Conservation (phyloP, 1,140 invertebrate genomes). For the Hesperophylax magnus region DNA sequence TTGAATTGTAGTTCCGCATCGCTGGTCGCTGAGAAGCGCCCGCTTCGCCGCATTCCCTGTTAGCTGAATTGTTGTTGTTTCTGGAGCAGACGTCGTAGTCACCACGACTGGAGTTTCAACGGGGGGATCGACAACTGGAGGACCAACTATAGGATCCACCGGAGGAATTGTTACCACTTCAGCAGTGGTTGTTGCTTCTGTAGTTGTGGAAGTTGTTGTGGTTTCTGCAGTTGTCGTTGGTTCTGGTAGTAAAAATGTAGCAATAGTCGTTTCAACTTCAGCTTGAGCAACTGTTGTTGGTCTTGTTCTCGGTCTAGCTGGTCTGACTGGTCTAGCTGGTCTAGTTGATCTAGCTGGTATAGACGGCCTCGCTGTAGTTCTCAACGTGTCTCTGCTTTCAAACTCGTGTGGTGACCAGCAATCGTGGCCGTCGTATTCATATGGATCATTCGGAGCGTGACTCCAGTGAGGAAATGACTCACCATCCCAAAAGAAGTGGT, state of each 20-base stretch:
- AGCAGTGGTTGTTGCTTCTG: neutral
- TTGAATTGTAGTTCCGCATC: constrained; percentile 66
- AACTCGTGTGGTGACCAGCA: constrained; percentile 10
- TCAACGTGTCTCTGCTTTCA: neutral
- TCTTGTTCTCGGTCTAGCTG: neutral
- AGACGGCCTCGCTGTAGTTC: neutral
- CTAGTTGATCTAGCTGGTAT: neutral
- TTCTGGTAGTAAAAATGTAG: neutral
- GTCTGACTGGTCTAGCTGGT: neutral
- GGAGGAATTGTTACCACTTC: neutral
- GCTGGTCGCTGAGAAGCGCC: constrained; percentile 39
- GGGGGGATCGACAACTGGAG: neutral
- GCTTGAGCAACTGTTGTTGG: neutral
- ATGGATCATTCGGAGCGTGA: constrained; percentile 23
- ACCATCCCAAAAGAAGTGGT: constrained; percentile 52
- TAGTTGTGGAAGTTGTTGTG: constrained; percentile 4
- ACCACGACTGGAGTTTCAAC: neutral
- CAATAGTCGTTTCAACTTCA: neutral
- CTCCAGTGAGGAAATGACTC: constrained; percentile 53
- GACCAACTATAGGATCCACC: neutral
- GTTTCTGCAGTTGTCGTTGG: constrained; percentile 1
- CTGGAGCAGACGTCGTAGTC: neutral
- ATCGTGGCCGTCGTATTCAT: constrained; percentile 27
- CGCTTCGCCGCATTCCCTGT: constrained; percentile 42
- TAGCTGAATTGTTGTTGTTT: constrained; percentile 9